Conservation (phyloP, 1,140 invertebrate genomes). For the Chironomus striatipennis region DNA sequence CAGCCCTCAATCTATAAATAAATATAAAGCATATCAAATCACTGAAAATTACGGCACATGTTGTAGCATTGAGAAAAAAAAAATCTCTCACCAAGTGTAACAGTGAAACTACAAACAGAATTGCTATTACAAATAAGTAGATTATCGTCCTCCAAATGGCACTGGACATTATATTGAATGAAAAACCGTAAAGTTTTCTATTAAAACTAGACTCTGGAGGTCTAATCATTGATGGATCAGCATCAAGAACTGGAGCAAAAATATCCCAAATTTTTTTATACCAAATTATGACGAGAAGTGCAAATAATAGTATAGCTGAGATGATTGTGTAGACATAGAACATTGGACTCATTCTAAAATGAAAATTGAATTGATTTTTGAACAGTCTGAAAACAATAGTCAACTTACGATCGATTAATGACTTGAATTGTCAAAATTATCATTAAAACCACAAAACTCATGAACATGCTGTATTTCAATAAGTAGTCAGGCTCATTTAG, state of each 20-base stretch:
- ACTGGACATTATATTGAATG: slow-evolving; percentile 50
- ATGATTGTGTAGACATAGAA: slow-evolving; percentile 29
- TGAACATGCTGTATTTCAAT: slow-evolving; percentile 37
- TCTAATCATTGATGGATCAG: slow-evolving; percentile 27
- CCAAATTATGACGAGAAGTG: slow-evolving; percentile 39
- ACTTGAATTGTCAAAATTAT: slow-evolving; percentile 34
- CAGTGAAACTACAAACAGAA: slow-evolving; percentile 54
- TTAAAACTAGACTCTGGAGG: slow-evolving; percentile 37
- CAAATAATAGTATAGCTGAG: slow-evolving; percentile 33
- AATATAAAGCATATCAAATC: too few species aligned
- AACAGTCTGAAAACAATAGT: not conserved
- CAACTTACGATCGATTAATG: slow-evolving; percentile 29
- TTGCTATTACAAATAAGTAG: slow-evolving; percentile 54
- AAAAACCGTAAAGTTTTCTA: slow-evolving; percentile 42
- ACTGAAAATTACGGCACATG: too few species aligned
- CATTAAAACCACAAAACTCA: slow-evolving; percentile 30
- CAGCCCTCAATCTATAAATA: slow-evolving; percentile 39
- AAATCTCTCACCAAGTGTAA: slow-evolving; percentile 49
- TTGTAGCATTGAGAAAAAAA: not conserved
- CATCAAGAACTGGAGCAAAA: slow-evolving; percentile 33
- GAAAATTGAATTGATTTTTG: not conserved
- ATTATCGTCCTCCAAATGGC: slow-evolving; percentile 50
- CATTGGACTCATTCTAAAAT: not conserved
- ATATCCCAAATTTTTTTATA: slow-evolving; percentile 39
- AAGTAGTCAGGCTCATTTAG: slow-evolving; percentile 37